A percentile compares a stretch with the other conserved stretches of the same genome.
Evolutionary conservation across 2,888 invertebrate species (phyloP).

Genomic region (Pachymerium ferrugineum): DNA sequence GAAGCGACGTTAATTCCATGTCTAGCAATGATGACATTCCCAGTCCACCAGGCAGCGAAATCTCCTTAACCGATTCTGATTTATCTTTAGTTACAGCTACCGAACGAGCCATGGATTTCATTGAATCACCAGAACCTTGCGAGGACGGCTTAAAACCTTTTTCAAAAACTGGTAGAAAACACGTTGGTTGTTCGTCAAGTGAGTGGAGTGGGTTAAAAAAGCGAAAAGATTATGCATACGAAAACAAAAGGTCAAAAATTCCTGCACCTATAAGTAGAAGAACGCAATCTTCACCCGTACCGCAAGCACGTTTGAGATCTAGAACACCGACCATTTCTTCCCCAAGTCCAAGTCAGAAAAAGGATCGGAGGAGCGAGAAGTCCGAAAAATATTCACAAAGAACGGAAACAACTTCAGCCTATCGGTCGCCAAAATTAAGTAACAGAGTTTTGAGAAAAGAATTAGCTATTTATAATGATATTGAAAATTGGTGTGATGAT

Average conservation of each 20-base stretch:
- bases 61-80: not conserved
- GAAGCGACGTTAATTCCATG: not conserved
- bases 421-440: not conserved
- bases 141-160: not conserved
- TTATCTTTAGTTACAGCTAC: not conserved
- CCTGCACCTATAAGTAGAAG: not conserved
- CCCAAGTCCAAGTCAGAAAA: not conserved
- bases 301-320: not conserved
- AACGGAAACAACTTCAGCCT: too few species aligned
- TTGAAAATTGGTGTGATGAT: not conserved
- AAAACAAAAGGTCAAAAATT: not conserved
- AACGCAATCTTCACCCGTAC: not conserved
- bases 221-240: not conserved
- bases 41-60: not conserved
- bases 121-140: not conserved
- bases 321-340: not conserved
- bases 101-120: not conserved
- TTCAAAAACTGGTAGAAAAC: too few species aligned
- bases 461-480: not conserved
- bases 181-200: not conserved
- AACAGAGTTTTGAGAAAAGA: not conserved
- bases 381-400: not conserved
- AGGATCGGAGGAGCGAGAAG: not conserved
- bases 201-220: not conserved
- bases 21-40: not conserved